A percentile compares a stretch with the other conserved stretches of the same genome.
phyloP scores from a whole-genome alignment of 2,113 vertebrate species.

The Lasiurus cinereus region DNA sequence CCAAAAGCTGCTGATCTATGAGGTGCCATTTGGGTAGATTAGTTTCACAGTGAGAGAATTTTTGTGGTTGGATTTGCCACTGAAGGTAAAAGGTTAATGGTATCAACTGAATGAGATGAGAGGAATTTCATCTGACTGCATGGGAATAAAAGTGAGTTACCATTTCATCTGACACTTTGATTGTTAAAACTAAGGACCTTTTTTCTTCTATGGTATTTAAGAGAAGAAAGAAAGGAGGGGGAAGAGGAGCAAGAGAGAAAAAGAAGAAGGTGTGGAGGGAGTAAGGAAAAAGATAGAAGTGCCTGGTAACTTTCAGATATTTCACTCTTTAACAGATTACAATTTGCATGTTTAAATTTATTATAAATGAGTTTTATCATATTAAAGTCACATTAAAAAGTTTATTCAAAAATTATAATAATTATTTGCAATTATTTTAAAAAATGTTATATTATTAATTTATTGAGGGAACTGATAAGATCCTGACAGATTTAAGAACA shows the following conservation, averaged over 20 bases:
- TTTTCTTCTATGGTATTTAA: neutral
- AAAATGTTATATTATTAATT: constrained; percentile 20
- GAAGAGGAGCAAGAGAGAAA: neutral
- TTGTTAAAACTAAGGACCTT: constrained; percentile 33
- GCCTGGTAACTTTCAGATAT: neutral
- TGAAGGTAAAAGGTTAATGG: constrained; percentile 61
- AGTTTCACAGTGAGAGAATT: constrained; percentile 37
- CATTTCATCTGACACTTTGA: constrained; percentile 40
- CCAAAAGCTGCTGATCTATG: neutral
- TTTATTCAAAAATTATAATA: constrained; percentile 45
- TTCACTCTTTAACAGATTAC: constrained; percentile 5
- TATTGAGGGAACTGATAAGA: neutral
- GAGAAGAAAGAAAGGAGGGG: neutral
- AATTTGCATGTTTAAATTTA: constrained; percentile 22
- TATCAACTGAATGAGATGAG: constrained; percentile 18
- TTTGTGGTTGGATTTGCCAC: constrained; percentile 14
- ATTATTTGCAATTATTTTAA: neutral
- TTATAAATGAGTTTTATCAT: constrained; percentile 10
- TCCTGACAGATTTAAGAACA: neutral
- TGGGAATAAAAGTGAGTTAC: constrained; percentile 67
- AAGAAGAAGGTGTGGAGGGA: neutral
- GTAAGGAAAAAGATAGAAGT: neutral
- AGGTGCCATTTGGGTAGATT: neutral
- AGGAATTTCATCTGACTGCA: constrained; percentile 46
- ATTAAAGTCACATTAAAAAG: neutral